Evolutionary conservation across 2,113 vertebrate species (phyloP).

Genomic region (Vidua macroura): DNA sequence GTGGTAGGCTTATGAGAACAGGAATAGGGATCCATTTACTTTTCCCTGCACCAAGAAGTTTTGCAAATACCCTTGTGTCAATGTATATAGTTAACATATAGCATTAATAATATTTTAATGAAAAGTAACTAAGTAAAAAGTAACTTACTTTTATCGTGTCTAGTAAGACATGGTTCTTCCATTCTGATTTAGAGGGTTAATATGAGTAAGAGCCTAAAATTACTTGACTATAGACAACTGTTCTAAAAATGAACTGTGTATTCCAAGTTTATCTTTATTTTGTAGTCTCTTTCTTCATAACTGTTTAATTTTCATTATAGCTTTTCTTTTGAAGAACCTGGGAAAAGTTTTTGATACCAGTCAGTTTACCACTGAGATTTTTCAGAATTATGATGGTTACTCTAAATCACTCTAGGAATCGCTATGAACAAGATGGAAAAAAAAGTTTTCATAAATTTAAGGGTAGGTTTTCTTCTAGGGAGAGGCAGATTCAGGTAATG

Average conservation of each 20-base stretch:
- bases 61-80: not conserved
- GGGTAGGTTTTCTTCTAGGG: not conserved
- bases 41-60: not conserved
- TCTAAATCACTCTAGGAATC: not conserved
- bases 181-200: not conserved
- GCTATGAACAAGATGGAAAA: not conserved
- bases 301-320: not conserved
- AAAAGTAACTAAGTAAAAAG: not conserved
- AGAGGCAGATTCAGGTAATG: not conserved
- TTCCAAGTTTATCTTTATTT: not conserved
- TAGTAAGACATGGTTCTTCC: not conserved
- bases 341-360: not conserved
- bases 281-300: not conserved
- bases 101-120: not conserved
- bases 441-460: not conserved
- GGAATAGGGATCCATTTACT: not conserved
- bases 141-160: not conserved
- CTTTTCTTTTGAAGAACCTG: not conserved
- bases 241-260: not conserved
- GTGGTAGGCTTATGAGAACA: not conserved
- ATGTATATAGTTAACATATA: not conserved
- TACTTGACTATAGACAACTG: not conserved
- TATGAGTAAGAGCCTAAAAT: not conserved
- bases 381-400: not conserved
- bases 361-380: not conserved